phyloP scores from a whole-genome alignment of 1,140 invertebrate genomes.

The Brachionus sp. region DNA sequence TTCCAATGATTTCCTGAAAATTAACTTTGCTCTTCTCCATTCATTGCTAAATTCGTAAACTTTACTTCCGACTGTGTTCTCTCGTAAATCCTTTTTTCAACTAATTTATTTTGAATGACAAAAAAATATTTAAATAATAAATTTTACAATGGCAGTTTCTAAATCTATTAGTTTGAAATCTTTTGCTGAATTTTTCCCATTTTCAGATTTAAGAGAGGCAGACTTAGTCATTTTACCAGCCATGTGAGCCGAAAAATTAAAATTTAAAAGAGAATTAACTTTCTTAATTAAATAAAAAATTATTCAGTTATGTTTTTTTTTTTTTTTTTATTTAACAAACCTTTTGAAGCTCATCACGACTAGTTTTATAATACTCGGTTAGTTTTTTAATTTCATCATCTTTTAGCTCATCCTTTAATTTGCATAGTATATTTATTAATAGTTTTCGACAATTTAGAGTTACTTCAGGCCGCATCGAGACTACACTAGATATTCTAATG shows the following conservation, averaged over 20 bases:
- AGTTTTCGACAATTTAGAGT: too few species aligned
- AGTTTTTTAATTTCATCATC: conserved; percentile 33
- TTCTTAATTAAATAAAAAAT: not conserved
- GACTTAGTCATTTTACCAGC: not conserved
- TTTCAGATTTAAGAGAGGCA: not conserved
- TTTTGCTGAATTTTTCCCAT: not conserved
- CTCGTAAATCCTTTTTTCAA: conserved; percentile 10
- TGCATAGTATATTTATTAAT: too few species aligned
- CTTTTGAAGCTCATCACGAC: conserved; percentile 33
- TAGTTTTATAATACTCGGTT: conserved; percentile 40
- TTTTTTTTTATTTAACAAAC: not conserved
- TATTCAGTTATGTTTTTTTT: not conserved
- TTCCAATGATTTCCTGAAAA: not conserved
- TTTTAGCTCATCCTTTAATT: conserved; percentile 29
- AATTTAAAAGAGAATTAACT: conserved; percentile 17
- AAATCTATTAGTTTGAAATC: conserved; percentile 10
- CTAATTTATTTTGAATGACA: too few species aligned
- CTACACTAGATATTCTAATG: conserved; percentile 33
- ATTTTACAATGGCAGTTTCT: conserved; percentile 10
- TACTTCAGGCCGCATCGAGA: not conserved
- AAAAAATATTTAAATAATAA: too few species aligned
- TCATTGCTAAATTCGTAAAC: conserved; percentile 4
- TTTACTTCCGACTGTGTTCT: conserved; percentile 5
- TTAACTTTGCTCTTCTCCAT: conserved; percentile 33
- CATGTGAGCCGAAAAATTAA: conserved; percentile 20